Evolutionary conservation across 2,113 vertebrate genomes (phyloP).

Genomic region (Vanacampus margaritifer): DNA sequence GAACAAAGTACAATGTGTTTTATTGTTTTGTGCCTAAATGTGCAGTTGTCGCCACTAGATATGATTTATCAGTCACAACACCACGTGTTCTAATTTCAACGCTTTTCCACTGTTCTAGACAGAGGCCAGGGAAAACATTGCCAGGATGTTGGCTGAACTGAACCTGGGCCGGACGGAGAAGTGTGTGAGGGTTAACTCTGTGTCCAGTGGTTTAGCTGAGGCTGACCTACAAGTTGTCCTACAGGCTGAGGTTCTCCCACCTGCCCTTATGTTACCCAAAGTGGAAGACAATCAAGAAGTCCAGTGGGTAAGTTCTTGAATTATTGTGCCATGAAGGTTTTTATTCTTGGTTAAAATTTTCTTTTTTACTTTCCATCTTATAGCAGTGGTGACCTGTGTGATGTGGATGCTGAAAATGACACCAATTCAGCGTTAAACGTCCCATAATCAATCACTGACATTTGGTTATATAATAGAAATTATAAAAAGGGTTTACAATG

Average conservation of each 20-base stretch:
- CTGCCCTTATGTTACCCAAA: constrained; percentile 94
- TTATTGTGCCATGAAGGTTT: background rate
- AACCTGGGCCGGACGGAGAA: constrained; percentile 84
- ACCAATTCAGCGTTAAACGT: background rate
- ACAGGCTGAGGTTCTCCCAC: constrained; percentile 79
- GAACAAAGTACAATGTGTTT: background rate
- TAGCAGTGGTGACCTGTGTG: too few species aligned
- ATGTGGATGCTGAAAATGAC: background rate
- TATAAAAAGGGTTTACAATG: background rate
- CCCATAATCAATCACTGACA: background rate
- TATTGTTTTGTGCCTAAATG: constrained; percentile 2
- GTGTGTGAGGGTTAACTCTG: constrained; percentile 91
- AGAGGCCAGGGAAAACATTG: constrained; percentile 83
- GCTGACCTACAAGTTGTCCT: constrained; percentile 83
- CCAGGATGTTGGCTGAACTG: constrained; percentile 81
- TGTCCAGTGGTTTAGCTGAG: constrained; percentile 88
- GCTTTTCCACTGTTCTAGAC: constrained; percentile 59
- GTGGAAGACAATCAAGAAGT: constrained; percentile 86
- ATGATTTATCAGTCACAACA: background rate
- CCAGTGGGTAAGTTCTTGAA: constrained; percentile 79
- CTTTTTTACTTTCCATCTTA: background rate
- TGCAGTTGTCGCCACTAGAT: background rate
- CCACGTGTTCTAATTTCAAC: background rate
- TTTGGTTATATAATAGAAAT: background rate
- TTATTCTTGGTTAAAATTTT: background rate